Evolutionary conservation across 2,797 vertebrate species (phyloP).

Genomic region (Parauchenoglanis punctatus): DNA sequence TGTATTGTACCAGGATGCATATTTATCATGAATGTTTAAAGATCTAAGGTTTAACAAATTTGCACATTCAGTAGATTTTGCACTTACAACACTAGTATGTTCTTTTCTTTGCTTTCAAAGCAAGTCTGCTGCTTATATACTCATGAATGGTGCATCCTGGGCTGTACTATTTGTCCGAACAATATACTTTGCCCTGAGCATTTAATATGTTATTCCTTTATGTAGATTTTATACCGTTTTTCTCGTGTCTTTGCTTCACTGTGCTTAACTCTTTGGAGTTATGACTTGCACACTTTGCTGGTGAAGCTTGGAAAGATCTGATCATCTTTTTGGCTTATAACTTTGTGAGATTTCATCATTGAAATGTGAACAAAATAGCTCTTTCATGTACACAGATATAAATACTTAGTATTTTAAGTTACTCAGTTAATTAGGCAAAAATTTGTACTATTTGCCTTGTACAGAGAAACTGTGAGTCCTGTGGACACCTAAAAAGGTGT

Average conservation of each 20-base stretch:
- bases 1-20: background rate
- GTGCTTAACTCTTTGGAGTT: background rate
- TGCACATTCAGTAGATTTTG: background rate
- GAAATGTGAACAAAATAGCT: background rate
- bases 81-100: background rate
- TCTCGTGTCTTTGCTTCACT: background rate
- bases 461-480: background rate
- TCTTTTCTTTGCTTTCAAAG: background rate
- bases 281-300: background rate
- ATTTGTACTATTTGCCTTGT: background rate
- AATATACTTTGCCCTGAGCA: background rate
- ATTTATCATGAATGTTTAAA: background rate
- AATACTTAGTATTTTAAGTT: background rate
- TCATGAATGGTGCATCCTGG: background rate
- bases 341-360: background rate
- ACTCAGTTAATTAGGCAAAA: background rate
- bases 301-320: background rate
- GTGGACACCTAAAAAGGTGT: background rate
- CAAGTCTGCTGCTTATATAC: background rate
- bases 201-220: background rate
- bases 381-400: background rate
- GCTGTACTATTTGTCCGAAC: background rate
- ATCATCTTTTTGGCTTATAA: background rate
- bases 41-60: background rate
- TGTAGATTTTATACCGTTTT: background rate